Evolutionary conservation across 2,797 vertebrate genomes (phyloP).

Genomic region (Enteromius paludinosus): DNA sequence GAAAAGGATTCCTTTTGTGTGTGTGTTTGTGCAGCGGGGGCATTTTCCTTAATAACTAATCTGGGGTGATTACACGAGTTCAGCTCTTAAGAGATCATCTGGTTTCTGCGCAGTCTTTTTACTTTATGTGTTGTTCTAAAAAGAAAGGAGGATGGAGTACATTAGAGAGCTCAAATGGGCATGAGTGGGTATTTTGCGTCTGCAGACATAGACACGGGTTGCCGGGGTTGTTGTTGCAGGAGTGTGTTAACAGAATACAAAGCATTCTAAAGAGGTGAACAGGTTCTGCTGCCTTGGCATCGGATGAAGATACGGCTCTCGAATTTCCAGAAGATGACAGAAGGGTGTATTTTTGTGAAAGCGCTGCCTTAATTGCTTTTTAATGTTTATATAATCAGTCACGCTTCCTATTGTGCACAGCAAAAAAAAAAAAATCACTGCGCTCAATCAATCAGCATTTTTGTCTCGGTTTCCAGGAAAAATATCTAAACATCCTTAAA

Average conservation of each 20-base stretch:
- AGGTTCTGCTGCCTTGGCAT: slow-evolving; percentile 10
- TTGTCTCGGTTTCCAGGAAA: slow-evolving; percentile 4
- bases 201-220: slow-evolving; percentile 33
- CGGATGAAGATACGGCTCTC: slow-evolving; percentile 1
- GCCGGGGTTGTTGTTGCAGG: slow-evolving; percentile 41
- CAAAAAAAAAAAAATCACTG: slow-evolving; percentile 23
- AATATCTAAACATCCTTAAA: slow-evolving; percentile 13
- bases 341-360: slow-evolving; percentile 25
- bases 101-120: slow-evolving; percentile 38
- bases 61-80: slow-evolving; percentile 57
- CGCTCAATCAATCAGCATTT: slow-evolving; percentile 14
- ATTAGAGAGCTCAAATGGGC: slow-evolving; percentile 58
- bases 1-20: slow-evolving; percentile 54
- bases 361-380: slow-evolving; percentile 42
- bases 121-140: slow-evolving; percentile 39
- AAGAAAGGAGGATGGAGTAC: slow-evolving; percentile 47
- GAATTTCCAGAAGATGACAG: slow-evolving; percentile 18
- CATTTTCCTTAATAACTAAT: slow-evolving; percentile 61
- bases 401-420: slow-evolving; percentile 23
- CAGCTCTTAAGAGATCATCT: slow-evolving; percentile 47
- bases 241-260: slow-evolving; percentile 41
- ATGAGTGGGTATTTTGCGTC: slow-evolving; percentile 48
- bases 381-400: slow-evolving; percentile 46
- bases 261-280: slow-evolving; percentile 18
- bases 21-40: slow-evolving; percentile 43